Evolutionary conservation across 2,113 vertebrate species (phyloP).

Genomic region (Maccullochella peelii): DNA sequence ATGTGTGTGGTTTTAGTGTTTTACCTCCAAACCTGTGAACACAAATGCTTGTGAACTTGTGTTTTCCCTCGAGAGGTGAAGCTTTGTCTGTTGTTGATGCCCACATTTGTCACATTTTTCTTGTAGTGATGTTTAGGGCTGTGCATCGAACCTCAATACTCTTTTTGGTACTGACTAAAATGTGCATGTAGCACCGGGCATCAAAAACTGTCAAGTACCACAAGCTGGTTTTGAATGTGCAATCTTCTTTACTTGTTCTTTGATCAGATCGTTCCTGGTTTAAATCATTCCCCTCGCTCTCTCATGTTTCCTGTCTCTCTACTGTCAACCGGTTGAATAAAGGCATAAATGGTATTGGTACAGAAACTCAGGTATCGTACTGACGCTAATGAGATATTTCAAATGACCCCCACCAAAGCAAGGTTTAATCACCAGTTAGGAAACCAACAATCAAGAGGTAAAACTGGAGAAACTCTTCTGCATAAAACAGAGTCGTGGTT

Average conservation of each 20-base stretch:
- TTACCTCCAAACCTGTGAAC: neutral
- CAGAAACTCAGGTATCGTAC: neutral
- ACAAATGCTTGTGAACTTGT: neutral
- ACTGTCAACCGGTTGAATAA: neutral
- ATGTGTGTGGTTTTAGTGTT: neutral
- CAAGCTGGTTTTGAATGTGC: neutral
- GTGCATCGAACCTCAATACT: neutral
- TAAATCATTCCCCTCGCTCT: neutral
- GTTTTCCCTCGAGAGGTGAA: neutral
- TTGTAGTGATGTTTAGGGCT: neutral
- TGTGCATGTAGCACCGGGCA: neutral
- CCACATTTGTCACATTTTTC: neutral
- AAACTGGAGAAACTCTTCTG: neutral
- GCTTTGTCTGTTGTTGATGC: neutral
- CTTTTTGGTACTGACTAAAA: neutral
- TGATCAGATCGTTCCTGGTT: neutral
- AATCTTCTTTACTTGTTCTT: neutral
- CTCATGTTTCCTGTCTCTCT: neutral
- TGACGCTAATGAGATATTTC: neutral
- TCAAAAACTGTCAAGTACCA: neutral
- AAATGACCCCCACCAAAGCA: neutral
- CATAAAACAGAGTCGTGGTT: neutral
- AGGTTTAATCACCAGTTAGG: neutral
- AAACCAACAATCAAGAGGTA: neutral
- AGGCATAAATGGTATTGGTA: neutral